Conservation (phyloP, 1,140 invertebrate genomes). For the Meteorus sp. region DNA sequence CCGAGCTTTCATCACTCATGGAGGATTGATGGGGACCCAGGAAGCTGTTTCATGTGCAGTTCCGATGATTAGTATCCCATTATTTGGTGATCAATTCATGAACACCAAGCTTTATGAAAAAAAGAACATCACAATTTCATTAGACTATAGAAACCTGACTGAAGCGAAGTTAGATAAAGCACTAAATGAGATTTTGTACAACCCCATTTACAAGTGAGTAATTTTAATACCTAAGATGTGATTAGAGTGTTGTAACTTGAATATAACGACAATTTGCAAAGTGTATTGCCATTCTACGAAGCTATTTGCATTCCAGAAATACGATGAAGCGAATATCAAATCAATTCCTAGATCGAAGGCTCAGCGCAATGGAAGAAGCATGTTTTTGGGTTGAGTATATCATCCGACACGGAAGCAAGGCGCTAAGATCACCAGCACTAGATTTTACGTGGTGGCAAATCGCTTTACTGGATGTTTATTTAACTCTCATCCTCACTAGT, state of each 20-base stretch:
- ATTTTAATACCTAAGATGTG: neutral
- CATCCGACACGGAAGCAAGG: constrained; percentile 56
- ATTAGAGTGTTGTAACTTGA: neutral
- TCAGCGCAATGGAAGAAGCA: constrained; percentile 59
- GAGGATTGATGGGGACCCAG: constrained; percentile 72
- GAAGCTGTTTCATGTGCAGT: constrained; percentile 75
- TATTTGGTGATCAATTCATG: constrained; percentile 72
- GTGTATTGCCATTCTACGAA: constrained; percentile 3
- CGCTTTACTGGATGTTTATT: constrained; percentile 52
- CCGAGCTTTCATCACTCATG: constrained; percentile 72
- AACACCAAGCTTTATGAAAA: constrained; percentile 49
- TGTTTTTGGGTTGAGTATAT: constrained; percentile 66
- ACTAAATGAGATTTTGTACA: constrained; percentile 40
- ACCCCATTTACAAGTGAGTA: constrained; percentile 44
- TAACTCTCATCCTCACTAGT: too few relatives aligned
- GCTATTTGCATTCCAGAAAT: constrained; percentile 31
- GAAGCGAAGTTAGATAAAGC: constrained; percentile 41
- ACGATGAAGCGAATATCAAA: constrained; percentile 29
- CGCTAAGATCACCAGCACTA: constrained; percentile 50
- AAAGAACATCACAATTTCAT: constrained; percentile 44
- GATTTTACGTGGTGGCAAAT: constrained; percentile 56
- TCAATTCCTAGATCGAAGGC: constrained; percentile 48
- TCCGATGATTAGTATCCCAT: constrained; percentile 72
- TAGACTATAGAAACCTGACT: constrained; percentile 38
- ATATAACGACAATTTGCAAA: neutral